Percentiles rank a stretch among this genome's conserved stretches.
Evolutionary conservation across 2,113 vertebrate species (phyloP).

Genomic region (Dipodomys stephensi): DNA sequence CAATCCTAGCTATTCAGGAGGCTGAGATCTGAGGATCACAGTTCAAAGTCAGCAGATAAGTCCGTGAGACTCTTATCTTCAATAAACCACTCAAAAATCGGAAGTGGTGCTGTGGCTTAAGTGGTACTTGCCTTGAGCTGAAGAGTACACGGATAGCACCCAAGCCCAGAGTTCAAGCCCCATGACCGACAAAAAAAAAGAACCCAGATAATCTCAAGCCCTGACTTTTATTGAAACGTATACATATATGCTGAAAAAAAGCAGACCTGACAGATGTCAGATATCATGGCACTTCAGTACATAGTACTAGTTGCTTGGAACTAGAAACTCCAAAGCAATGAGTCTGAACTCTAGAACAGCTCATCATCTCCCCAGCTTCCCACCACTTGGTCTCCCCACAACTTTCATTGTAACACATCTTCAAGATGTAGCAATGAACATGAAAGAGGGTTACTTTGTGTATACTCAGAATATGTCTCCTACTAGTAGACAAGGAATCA

Average conservation of each 20-base stretch:
- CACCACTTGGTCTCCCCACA: neutral
- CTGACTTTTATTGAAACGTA: constrained; percentile 1
- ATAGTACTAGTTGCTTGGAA: neutral
- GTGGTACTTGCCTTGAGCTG: too few species aligned
- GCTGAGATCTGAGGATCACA: too few species aligned
- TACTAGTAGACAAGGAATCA: neutral
- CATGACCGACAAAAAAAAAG: neutral
- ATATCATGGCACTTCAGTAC: neutral
- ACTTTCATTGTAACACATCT: neutral
- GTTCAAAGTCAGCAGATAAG: too few species aligned
- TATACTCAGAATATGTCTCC: neutral
- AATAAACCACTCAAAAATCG: too few species aligned
- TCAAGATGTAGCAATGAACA: constrained; percentile 6
- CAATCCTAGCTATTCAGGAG: too few species aligned
- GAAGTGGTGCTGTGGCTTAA: too few species aligned
- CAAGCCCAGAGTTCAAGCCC: too few species aligned
- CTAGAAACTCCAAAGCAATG: neutral
- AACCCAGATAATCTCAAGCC: neutral
- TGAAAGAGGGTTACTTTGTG: neutral
- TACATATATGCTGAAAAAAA: neutral
- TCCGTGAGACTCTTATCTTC: too few species aligned
- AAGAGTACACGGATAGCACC: too few species aligned
- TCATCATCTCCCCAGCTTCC: neutral
- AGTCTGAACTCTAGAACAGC: neutral
- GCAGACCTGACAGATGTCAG: neutral